phyloP scores from a whole-genome alignment of 2,888 invertebrate species.

The Mamestra brassicae region DNA sequence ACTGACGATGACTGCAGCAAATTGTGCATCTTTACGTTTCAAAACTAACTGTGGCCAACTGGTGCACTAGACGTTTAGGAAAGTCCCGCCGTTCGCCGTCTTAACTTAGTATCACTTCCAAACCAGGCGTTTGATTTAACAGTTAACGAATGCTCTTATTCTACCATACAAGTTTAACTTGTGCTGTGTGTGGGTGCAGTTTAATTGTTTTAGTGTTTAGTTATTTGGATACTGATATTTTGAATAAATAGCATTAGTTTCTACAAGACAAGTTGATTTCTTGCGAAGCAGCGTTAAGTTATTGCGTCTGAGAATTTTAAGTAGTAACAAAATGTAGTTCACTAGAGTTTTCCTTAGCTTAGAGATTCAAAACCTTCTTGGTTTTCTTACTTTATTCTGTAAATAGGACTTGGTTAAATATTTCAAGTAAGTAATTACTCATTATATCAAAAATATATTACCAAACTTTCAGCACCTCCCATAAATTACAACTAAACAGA shows the following conservation, averaged over 20 bases:
- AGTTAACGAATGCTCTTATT: constrained; percentile 64
- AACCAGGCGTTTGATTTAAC: constrained; percentile 72
- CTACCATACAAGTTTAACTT: constrained; percentile 50
- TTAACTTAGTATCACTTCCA: constrained; percentile 71
- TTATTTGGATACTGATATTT: constrained; percentile 35
- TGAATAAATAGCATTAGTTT: not conserved
- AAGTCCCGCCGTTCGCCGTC: constrained; percentile 67
- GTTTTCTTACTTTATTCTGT: not conserved
- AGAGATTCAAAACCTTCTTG: too few relatives aligned
- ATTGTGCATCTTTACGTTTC: constrained; percentile 67
- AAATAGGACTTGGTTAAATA: constrained; percentile 3
- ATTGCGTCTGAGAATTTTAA: not conserved
- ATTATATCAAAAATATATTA: constrained; percentile 41
- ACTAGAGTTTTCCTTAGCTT: too few relatives aligned
- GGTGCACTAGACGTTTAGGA: constrained; percentile 70
- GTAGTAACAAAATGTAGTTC: not conserved
- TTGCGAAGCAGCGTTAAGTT: not conserved
- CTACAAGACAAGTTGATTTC: not conserved
- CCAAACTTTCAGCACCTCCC: constrained; percentile 39
- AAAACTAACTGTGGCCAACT: constrained; percentile 68
- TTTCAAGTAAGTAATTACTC: constrained; percentile 30
- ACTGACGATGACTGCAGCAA: constrained; percentile 63
- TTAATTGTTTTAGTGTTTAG: constrained; percentile 43
- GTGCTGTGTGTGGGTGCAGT: constrained; percentile 25
- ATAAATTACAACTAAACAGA: constrained; percentile 50